Base-by-base conservation (phyloP, 2,113 vertebrate genomes). In the Melozone crissalis region DNA sequence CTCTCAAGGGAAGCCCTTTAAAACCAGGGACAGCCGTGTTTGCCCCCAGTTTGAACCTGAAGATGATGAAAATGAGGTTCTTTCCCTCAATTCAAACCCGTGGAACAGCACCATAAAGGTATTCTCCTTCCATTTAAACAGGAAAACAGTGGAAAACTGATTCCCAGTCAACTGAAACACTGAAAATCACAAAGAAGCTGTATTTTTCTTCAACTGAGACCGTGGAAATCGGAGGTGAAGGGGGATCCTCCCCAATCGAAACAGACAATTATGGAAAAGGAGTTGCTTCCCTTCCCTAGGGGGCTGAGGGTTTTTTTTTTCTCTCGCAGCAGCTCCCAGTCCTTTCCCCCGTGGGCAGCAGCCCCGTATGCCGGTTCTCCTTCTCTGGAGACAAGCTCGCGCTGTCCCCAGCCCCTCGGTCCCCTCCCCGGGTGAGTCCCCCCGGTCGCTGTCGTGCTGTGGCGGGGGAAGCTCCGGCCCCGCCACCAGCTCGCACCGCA, bases 231-330 rank as follows among this genome's bases (percentile, higher is more conserved):
- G 13, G 15, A n/a, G 33, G 33, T n/a, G 55, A 58, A 23, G 6
- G 13, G 55, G 33, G 55, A 58, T 58, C 33, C 55, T n/a, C 13
- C 2, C 2, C 21, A 58, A 15, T 58, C n/a, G 21, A 58, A 23
- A 23, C 33, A n/a, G 31, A 10, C 20, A 15, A 23, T 58, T 58
- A n/a, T 10, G 21, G 33, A 58, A 23, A 10, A 58, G 55, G 21
- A 2, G 1, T 24, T 4, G 31, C 4, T 58, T 3, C 9, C 13
- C 21, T 35, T n/a, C n/a, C n/a, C n/a, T 13, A n/a, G 13, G 55
- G 55, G 21, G 39, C 39, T 39, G 11, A 39, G 39, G 39, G 39
- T 5, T 39, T 39, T 39, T 39, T 39, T 39, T 39, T 39, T 39
- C 39, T 39, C 39, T 39, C 39, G 39, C 39, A 39, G 39, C 13